A percentile compares a stretch with the other conserved stretches of the same genome.
Conservation (phyloP, 2,888 invertebrate genomes). For the Nomada fabriciana region DNA sequence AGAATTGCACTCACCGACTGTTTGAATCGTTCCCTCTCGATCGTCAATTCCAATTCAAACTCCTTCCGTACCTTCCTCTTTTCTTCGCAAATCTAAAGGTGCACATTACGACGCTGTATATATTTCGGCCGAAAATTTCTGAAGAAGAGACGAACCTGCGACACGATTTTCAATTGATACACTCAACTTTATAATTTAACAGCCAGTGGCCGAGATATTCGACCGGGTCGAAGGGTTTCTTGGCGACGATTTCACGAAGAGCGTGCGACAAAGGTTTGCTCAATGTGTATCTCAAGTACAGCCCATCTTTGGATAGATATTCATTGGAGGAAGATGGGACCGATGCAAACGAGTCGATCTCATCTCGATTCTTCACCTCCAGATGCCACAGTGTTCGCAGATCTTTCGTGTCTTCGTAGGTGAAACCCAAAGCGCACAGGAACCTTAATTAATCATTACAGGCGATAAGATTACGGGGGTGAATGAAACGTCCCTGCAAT, state of each 20-base stretch:
- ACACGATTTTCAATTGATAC: background rate
- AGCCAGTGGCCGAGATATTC: constrained; percentile 80
- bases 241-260: constrained; percentile 73
- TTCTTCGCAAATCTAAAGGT: constrained; percentile 57
- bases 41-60: constrained; percentile 49
- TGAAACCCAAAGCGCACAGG: constrained; percentile 39
- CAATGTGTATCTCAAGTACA: constrained; percentile 64
- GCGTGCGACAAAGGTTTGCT: constrained; percentile 68
- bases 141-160: background rate
- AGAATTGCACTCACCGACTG: constrained; percentile 29
- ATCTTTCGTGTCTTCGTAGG: constrained; percentile 22
- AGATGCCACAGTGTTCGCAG: constrained; percentile 34
- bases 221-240: constrained; percentile 76
- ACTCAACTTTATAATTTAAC: constrained; percentile 73
- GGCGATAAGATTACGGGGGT: background rate
- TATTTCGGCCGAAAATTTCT: background rate
- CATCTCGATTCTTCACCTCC: constrained; percentile 3
- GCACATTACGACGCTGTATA: background rate
- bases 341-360: constrained; percentile 22
- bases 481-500: background rate
- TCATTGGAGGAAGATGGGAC: constrained; percentile 31
- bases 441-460: constrained; percentile 34
- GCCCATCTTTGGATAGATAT: constrained; percentile 51
- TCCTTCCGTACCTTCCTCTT: constrained; percentile 23
- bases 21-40: constrained; percentile 36